These are phyloP conservation scores for Pyrocephalus nanus DNA, from an alignment of 2,797 vertebrate species.

Conservation along the genomic window DNA sequence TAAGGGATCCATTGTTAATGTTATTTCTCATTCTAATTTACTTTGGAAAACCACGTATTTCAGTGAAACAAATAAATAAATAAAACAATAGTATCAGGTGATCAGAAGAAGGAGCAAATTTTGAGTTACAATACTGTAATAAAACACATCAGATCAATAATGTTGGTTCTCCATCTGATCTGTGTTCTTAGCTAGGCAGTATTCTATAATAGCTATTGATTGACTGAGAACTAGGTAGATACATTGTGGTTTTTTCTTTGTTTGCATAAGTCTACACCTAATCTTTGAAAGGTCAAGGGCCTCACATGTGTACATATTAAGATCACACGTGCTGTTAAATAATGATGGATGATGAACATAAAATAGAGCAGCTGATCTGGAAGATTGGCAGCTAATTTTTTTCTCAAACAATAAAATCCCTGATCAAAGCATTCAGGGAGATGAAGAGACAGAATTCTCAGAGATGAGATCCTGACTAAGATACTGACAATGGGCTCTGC, in stretches of 20 bases:
- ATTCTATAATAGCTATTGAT: slow-evolving; percentile 6
- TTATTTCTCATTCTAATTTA: neutral
- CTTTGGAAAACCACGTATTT: neutral
- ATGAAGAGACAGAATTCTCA: slow-evolving; percentile 39
- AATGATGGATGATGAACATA: slow-evolving; percentile 45
- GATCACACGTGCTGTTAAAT: slow-evolving; percentile 47
- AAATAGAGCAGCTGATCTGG: slow-evolving; percentile 64
- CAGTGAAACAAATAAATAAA: neutral
- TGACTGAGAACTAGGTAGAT: neutral
- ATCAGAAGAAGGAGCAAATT: neutral
- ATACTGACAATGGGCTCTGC: slow-evolving; percentile 43
- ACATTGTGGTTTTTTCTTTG: neutral
- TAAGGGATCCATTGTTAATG: neutral
- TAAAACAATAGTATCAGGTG: neutral
- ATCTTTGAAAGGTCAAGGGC: slow-evolving; percentile 40
- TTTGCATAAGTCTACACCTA: slow-evolving; percentile 34
- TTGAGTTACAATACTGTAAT: slow-evolving; percentile 27
- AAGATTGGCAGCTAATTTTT: slow-evolving; percentile 48
- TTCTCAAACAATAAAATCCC: slow-evolving; percentile 57
- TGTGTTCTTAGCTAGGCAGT: slow-evolving; percentile 38
- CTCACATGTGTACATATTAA: slow-evolving; percentile 53
- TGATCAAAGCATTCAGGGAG: slow-evolving; percentile 64
- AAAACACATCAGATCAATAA: slow-evolving; percentile 62
- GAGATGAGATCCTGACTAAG: slow-evolving; percentile 62
- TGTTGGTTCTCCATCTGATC: slow-evolving; percentile 58